Base-by-base conservation (phyloP, 2,113 vertebrate genomes). In the Oryzias javanicus region DNA sequence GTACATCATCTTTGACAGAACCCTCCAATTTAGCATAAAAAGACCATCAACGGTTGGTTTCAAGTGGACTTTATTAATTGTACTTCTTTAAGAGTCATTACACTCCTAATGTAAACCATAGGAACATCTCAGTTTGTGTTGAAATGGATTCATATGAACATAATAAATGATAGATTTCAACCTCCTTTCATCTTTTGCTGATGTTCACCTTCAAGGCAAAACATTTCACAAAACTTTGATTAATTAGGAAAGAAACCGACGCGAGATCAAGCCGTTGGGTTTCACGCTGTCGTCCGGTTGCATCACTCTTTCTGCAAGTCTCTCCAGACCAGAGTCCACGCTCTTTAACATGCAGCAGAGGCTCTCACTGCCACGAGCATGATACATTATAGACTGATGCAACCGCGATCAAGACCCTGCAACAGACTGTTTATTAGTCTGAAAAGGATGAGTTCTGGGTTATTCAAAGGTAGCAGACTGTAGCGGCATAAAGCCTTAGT, bases 381-480 rank as follows among this genome's bases (percentile, higher is more conserved):
- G 80, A 79, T 64, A 60, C 75, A 81, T 81, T 58, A 81, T 67
- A 82, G 55, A 70, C 70, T 91, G 88, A 91, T 83, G 89, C 86
- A 92, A 90, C 73, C 52, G 25, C 46, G 56, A 78, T 80, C 72
- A 66, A 63, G 71, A 74, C 45, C 64, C 41, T 51, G 89, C 54
- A 91, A 91, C 76, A 45, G 49, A 7, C 52, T 65, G 53, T 50
- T 82, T 60, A 72, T 68, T 42, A 59, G 24, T 55, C 60, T 42
- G 55, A 64, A 47, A 56, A 67, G 49, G 18, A 53, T 27, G 53
- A 56, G 54, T 69, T 24, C 27, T 44, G 54, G 52, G 25, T 45
- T 68, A 49, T 59, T 56, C 42, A 45, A 45, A 62, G 45, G 29
- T 18, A 17, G 14, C 5, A 48, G 14, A 6, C 1, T 42, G 15